Conservation (phyloP, 2,113 vertebrate species). For the Seriola quinqueradiata region DNA sequence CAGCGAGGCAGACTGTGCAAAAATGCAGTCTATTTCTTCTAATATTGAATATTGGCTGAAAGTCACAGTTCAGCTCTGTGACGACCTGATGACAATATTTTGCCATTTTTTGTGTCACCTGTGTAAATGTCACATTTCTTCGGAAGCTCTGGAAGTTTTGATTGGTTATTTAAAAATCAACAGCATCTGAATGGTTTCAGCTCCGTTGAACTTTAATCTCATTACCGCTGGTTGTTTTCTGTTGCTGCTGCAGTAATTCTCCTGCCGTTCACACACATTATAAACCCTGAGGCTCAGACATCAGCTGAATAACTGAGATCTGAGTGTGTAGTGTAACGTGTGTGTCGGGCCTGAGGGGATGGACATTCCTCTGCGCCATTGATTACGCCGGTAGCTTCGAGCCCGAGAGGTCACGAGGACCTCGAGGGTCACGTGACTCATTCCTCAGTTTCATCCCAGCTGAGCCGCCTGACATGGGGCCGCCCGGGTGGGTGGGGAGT, state of each 20-base stretch:
- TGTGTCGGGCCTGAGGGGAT: neutral
- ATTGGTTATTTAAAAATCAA: neutral
- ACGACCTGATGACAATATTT: too few species aligned
- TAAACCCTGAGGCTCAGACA: neutral
- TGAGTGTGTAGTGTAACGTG: neutral
- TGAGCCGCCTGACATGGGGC: constrained; percentile 6
- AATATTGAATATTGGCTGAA: too few species aligned
- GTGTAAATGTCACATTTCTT: too few species aligned
- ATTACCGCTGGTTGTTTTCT: neutral
- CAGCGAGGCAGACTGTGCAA: too few species aligned
- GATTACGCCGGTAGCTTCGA: neutral
- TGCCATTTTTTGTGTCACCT: too few species aligned
- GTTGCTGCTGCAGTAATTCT: neutral
- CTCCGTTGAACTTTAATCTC: constrained; percentile 6
- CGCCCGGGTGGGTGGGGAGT: rapidly evolving
- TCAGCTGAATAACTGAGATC: constrained; percentile 7
- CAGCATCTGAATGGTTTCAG: neutral
- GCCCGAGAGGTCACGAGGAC: constrained; percentile 59
- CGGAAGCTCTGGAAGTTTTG: too few species aligned
- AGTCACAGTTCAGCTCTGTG: too few species aligned
- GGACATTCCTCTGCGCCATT: constrained; percentile 42
- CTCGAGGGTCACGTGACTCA: constrained; percentile 48
- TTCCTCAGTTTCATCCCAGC: constrained; percentile 11
- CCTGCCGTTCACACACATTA: neutral
- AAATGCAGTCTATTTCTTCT: too few species aligned